Percentiles rank a stretch among this genome's conserved stretches.
Conservation (phyloP, 1,140 invertebrate genomes). For the Chironomus tepperi region DNA sequence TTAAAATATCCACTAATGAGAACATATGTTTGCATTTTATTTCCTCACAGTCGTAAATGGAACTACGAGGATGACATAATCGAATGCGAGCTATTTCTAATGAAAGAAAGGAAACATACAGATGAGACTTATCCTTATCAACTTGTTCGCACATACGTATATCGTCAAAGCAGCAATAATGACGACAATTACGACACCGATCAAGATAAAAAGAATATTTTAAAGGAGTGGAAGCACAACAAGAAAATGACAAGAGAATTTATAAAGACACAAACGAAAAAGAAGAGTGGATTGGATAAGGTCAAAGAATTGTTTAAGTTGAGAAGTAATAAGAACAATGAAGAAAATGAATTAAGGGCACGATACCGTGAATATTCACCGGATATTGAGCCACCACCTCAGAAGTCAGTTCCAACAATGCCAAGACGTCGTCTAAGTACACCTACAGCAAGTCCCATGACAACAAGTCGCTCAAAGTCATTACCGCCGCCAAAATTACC, state of each 20-base stretch:
- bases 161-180: conserved; percentile 51
- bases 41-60: conserved; percentile 32
- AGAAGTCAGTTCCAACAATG: conserved; percentile 29
- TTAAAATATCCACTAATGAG: too few relatives aligned
- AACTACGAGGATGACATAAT: conserved; percentile 35
- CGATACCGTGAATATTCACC: conserved; percentile 25
- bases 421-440: conserved; percentile 56
- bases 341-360: conserved; percentile 39
- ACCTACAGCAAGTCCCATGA: conserved; percentile 55
- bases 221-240: conserved; percentile 26
- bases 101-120: conserved; percentile 45
- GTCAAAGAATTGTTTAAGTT: conserved; percentile 25
- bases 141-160: conserved; percentile 46
- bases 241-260: conserved; percentile 30
- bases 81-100: conserved; percentile 37
- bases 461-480: neutral
- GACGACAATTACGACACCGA: conserved; percentile 51
- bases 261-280: neutral
- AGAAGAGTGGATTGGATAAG: conserved; percentile 18
- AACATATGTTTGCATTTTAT: too few relatives aligned
- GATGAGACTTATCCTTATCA: conserved; percentile 36
- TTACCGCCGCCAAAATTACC: too few relatives aligned
- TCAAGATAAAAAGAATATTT: conserved; percentile 44
- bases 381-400: conserved; percentile 27
- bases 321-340: conserved; percentile 37